A percentile compares a stretch with the other conserved stretches of the same genome.
Conservation (phyloP, 2,113 vertebrate species). For the Ictalurus punctatus region DNA sequence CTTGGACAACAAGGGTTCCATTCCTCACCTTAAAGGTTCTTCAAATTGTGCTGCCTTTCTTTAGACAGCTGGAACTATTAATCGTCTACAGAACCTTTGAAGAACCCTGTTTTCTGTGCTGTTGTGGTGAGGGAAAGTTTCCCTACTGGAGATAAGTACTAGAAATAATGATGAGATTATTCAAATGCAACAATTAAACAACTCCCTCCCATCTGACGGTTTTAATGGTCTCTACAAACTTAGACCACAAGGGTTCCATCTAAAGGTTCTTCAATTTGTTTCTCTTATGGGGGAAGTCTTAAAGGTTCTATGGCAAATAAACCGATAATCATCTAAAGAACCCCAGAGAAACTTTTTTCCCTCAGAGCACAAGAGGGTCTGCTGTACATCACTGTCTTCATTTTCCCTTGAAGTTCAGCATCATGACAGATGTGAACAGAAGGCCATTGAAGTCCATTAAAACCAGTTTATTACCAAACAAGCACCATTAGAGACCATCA, state of each 20-base stretch:
- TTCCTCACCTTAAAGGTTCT: background rate
- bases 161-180: background rate
- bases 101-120: background rate
- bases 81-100: background rate
- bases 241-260: background rate
- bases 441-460: background rate
- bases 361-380: background rate
- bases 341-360: background rate
- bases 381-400: background rate
- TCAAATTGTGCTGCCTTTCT: background rate
- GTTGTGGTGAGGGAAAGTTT: background rate
- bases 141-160: background rate
- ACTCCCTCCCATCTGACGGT: background rate
- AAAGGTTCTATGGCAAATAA: background rate
- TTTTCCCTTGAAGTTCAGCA: constrained; percentile 2
- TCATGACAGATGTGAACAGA: background rate
- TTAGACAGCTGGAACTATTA: background rate
- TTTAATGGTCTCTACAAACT: background rate
- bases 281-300: background rate
- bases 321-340: background rate
- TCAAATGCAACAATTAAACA: background rate
- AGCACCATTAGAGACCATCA: background rate
- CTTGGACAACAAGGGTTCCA: background rate
- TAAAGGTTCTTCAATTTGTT: background rate
- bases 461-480: background rate